These are phyloP conservation scores for Mionectes macconnelli DNA, from an alignment of 2,113 vertebrate species.

Conservation along the genomic window DNA sequence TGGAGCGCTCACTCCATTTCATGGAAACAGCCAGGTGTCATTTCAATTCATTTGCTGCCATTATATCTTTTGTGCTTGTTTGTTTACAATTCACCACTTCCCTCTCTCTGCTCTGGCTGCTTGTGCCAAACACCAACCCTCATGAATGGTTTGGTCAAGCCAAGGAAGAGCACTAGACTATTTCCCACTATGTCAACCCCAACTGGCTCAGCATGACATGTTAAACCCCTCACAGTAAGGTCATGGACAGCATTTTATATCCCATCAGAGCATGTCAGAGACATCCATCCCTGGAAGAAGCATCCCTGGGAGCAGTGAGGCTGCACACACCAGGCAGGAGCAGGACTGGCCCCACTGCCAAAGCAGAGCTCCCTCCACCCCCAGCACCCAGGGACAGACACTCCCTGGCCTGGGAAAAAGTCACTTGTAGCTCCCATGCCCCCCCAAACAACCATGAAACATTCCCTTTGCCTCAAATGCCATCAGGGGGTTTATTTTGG, in stretches of 20 bases:
- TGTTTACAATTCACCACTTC: neutral
- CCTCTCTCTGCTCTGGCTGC: neutral
- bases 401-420: neutral
- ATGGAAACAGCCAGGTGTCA: neutral
- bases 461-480: neutral
- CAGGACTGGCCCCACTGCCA: neutral
- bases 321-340: neutral
- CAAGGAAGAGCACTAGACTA: neutral
- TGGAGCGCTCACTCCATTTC: neutral
- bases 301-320: fast-evolving
- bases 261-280: neutral
- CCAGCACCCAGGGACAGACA: neutral
- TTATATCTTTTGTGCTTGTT: neutral
- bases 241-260: neutral
- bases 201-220: fast-evolving
- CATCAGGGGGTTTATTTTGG: neutral
- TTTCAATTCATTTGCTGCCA: slow-evolving; percentile 2
- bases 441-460: fast-evolving
- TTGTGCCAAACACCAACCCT: neutral
- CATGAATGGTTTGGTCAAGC: neutral
- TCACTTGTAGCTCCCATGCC: fast-evolving
- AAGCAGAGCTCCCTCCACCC: neutral
- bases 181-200: neutral
- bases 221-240: neutral
- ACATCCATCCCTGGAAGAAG: neutral